A percentile compares a stretch with the other conserved stretches of the same genome.
Evolutionary conservation across 2,113 vertebrate genomes (phyloP).

Genomic region (Pluvialis apricaria): DNA sequence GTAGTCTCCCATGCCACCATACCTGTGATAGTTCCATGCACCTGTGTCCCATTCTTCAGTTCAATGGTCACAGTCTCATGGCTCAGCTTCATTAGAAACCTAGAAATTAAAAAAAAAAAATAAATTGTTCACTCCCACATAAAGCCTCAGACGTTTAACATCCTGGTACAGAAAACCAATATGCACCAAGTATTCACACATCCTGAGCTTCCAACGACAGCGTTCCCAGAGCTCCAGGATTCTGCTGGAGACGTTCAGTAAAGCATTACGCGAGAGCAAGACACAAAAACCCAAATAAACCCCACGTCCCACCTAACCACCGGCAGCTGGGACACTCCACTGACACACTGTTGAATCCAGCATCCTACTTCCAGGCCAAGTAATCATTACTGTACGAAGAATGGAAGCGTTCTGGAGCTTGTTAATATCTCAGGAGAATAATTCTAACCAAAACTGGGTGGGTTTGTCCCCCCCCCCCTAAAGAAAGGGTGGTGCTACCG

Average conservation of each 20-base stretch:
- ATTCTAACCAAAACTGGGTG: rapidly evolving
- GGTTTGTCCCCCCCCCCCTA: rapidly evolving
- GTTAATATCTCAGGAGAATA: rapidly evolving
- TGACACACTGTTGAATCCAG: rapidly evolving
- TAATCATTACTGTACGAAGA: rapidly evolving
- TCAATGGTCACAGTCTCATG: constrained; percentile 99
- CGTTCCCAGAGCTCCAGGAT: rapidly evolving
- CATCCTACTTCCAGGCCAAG: no score
- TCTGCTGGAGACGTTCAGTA: rapidly evolving
- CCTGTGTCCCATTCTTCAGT: constrained; percentile 97
- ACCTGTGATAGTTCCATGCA: constrained; percentile 98
- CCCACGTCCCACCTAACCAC: rapidly evolving
- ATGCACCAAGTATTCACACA: rapidly evolving
- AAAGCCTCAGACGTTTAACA: rapidly evolving
- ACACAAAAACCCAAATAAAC: rapidly evolving
- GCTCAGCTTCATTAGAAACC: constrained; percentile 99
- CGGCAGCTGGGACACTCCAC: rapidly evolving
- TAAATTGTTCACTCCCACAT: background rate
- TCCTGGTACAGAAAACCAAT: rapidly evolving
- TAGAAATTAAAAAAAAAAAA: constrained; percentile 30
- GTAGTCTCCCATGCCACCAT: background rate
- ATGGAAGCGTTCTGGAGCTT: rapidly evolving
- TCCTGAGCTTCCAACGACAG: background rate
- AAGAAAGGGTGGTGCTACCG: no score
- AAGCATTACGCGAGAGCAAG: rapidly evolving